phyloP scores from a whole-genome alignment of 1,140 invertebrate genomes.

The Cecropterus lyciades region DNA sequence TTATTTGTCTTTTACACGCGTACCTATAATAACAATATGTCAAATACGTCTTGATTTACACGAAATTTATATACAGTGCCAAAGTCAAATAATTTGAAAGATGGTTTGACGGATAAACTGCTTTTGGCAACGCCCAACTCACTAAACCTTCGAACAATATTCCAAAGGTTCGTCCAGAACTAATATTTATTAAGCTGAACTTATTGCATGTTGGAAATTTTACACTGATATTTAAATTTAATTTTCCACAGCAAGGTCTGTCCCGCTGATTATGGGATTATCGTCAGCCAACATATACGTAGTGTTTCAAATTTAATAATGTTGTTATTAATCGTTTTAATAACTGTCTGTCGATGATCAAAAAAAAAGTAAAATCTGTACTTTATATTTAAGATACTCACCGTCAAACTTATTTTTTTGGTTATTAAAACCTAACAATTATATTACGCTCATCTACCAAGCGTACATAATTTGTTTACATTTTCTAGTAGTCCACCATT shows the following conservation, averaged over 20 bases:
- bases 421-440: too few species aligned
- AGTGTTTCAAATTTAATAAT: background rate
- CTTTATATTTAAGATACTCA: too few species aligned
- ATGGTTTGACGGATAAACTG: constrained; percentile 44
- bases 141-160: constrained; percentile 14
- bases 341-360: too few species aligned
- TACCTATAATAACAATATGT: constrained; percentile 45
- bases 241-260: background rate
- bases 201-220: constrained; percentile 6
- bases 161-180: constrained; percentile 21
- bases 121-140: constrained; percentile 24
- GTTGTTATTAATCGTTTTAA: too few species aligned
- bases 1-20: constrained; percentile 49
- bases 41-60: constrained; percentile 54
- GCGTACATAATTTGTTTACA: constrained; percentile 4
- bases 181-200: constrained; percentile 13
- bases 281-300: too few species aligned
- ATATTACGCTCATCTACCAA: background rate
- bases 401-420: background rate
- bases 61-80: constrained; percentile 50
- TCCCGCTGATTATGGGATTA: background rate
- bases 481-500: too few species aligned
- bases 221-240: constrained; percentile 4
- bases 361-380: too few species aligned
- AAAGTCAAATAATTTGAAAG: constrained; percentile 48